Evolutionary conservation across 1,140 invertebrate species (phyloP), one percentile per base, ranked within the genome.

Genomic region (Macrocentrus cingulum): DNA sequence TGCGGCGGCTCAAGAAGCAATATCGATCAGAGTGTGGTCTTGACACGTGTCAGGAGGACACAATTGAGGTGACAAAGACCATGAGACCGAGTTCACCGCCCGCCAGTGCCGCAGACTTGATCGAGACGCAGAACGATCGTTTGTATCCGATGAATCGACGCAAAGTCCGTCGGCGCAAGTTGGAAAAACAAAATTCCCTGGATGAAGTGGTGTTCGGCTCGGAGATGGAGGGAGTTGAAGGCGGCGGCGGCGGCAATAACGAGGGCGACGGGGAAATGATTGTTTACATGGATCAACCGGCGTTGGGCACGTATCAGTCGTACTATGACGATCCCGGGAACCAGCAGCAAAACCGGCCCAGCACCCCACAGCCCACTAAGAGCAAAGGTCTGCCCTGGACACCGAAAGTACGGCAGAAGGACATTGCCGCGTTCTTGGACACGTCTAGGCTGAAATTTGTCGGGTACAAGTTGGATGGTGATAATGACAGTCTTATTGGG

Each of bases 81-180:
- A 98, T 99, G 94, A 81, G 95, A 68, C 90, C 97, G 1, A 94
- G 94, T 50, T 97, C 95, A 13, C 96, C 96, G 18, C 96, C 96
- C 9, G 89, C 92, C 0, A 95, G 90, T 79, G 94, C 94, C 32
- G 88, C 90, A 19, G 95, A 98, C 78, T 85, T 97, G 59, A 80
- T 97, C 42, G 95, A 98, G 75, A 88, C 88, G 57, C 91, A 93
- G 77, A 93, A 92, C 77, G 11, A 39, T 15, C 16, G 20, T 1
- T 16, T 13, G n/a, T n/a, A n/a, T 44, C 18, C 37, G 1, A 86
- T 88, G 61, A n/a, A n/a, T 56, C 80, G 84, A 60, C 48, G 46
- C 34, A 37, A 32, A 13, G 32, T 16, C 20, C 45, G 32, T 32
- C 56, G 34, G 1, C 15, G 29, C 1, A 22, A 48, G 13, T 85